A percentile compares a stretch with the other conserved stretches of the same genome.
These are phyloP conservation scores for Stenichneumon culpator DNA, from an alignment of 2,888 invertebrate species.

Conservation along the genomic window DNA sequence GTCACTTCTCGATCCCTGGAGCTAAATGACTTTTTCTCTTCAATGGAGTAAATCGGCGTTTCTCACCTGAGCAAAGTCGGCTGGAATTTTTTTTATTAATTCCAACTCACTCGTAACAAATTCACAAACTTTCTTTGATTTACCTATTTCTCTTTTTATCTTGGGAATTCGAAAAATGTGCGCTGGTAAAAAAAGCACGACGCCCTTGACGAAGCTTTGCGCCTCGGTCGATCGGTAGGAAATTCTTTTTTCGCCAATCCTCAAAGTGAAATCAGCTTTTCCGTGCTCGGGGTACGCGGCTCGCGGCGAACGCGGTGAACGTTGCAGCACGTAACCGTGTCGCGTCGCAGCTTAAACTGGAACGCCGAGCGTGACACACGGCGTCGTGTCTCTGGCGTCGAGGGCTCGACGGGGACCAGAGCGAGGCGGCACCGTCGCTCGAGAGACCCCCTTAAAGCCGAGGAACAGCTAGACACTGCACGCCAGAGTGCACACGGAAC, in stretches of 20 bases:
- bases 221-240: neutral
- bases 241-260: neutral
- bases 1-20: neutral
- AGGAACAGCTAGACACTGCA: conserved; percentile 22
- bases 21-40: neutral
- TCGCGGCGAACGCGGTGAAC: conserved; percentile 26
- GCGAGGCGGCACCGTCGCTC: conserved; percentile 16
- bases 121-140: neutral
- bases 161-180: neutral
- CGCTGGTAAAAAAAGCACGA: no score
- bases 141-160: neutral
- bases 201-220: neutral
- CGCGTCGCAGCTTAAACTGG: conserved; percentile 80
- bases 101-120: neutral
- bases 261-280: conserved; percentile 35
- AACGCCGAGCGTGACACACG: conserved; percentile 79
- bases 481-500: conserved; percentile 10
- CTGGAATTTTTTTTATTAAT: neutral
- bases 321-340: conserved; percentile 73
- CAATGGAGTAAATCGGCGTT: neutral
- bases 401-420: conserved; percentile 36
- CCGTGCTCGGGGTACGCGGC: neutral
- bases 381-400: conserved; percentile 56
- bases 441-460: conserved; percentile 59
- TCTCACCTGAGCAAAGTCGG: neutral